Conservation (phyloP, 2,797 vertebrate genomes). For the Dryobates pubescens region DNA sequence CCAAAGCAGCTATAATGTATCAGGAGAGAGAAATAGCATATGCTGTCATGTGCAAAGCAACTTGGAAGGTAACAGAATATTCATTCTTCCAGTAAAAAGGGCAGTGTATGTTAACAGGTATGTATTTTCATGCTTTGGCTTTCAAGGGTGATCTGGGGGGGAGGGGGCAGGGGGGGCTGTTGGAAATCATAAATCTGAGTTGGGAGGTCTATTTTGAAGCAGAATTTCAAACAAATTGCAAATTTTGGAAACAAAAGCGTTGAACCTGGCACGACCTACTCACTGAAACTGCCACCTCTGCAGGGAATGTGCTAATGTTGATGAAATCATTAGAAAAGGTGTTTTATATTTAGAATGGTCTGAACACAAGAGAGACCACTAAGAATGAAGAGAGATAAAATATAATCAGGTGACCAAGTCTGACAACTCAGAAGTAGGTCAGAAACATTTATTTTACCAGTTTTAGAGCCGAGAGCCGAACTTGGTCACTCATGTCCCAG, state of each 20-base stretch:
- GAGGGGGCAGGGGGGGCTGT: too few species aligned
- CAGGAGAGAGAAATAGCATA: neutral
- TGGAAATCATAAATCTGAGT: too few species aligned
- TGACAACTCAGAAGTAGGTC: neutral
- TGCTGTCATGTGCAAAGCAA: neutral
- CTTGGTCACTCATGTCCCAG: neutral
- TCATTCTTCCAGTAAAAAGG: neutral
- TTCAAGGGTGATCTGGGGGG: neutral
- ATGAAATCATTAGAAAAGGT: neutral
- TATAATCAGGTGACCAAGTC: neutral
- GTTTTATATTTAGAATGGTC: neutral
- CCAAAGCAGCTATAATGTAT: neutral
- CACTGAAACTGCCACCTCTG: neutral
- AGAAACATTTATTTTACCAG: neutral
- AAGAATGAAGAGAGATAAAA: neutral
- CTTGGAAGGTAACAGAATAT: neutral
- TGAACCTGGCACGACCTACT: neutral
- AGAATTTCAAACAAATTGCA: neutral
- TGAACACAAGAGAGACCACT: neutral
- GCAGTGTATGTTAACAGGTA: neutral
- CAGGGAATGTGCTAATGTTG: neutral
- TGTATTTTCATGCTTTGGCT: neutral
- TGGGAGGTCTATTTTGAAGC: neutral
- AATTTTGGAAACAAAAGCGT: neutral
- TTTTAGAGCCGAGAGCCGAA: slow-evolving; percentile 11